Evolutionary conservation across 2,113 vertebrate species (phyloP).

Genomic region (Ascaphus truei): DNA sequence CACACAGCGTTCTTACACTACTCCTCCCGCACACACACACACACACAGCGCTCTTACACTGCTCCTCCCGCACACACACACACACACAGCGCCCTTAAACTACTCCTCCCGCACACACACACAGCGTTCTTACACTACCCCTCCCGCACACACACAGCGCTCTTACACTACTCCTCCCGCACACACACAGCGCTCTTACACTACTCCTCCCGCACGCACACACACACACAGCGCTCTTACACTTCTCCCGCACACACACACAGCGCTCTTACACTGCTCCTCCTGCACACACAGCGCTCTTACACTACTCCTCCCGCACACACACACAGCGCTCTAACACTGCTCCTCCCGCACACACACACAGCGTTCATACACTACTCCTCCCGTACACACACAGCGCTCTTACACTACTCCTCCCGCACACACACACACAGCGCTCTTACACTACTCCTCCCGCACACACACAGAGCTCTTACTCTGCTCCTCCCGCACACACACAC

Average conservation of each 20-base stretch:
- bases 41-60: background rate
- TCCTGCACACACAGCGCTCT: background rate
- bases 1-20: background rate
- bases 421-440: background rate
- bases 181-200: background rate
- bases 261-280: too few species aligned
- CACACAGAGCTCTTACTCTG: background rate
- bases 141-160: too few species aligned
- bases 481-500: background rate
- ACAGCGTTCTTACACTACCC: background rate
- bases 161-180: background rate
- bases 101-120: background rate
- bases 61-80: too few species aligned
- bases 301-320: too few species aligned
- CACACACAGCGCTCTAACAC: background rate
- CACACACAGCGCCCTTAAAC: background rate
- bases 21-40: background rate
- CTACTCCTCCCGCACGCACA: too few species aligned
- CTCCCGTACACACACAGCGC: too few species aligned
- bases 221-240: background rate
- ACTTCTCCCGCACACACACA: background rate
- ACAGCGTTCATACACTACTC: background rate
- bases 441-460: too few species aligned
- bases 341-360: background rate
- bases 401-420: background rate